Conservation (phyloP, 2,113 vertebrate genomes). For the Manacus vitellinus region DNA sequence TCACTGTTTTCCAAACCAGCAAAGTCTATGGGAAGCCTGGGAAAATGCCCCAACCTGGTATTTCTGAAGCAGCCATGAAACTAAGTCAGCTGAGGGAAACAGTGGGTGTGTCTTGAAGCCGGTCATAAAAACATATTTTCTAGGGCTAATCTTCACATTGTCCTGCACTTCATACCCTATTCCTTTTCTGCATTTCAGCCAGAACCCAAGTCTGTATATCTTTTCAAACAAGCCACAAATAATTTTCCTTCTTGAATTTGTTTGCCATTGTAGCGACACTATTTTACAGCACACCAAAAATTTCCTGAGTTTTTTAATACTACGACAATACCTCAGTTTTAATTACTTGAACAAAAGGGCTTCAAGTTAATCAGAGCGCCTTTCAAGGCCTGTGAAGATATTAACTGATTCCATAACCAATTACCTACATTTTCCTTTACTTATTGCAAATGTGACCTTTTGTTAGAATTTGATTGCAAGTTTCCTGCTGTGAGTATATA, state of each 20-base stretch:
- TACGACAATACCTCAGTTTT: conserved; percentile 80
- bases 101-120: neutral
- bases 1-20: neutral
- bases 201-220: rapidly evolving
- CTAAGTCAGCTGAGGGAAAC: neutral
- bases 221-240: neutral
- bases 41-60: rapidly evolving
- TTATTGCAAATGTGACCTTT: conserved; percentile 99
- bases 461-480: conserved; percentile 87
- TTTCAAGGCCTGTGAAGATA: conserved; percentile 77
- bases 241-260: neutral
- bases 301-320: conserved; percentile 41
- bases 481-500: conserved; percentile 80
- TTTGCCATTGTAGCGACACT: neutral
- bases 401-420: conserved; percentile 87
- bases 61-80: rapidly evolving
- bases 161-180: neutral
- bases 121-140: neutral
- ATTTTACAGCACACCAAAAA: neutral
- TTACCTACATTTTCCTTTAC: conserved; percentile 87
- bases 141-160: neutral
- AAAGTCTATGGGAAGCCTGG: neutral
- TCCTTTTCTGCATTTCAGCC: neutral
- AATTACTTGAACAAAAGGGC: conserved; percentile 88
- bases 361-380: conserved; percentile 85